Evolutionary conservation across 2,888 invertebrate genomes (phyloP), one percentile per base, ranked within the genome.

Genomic region (Cyrtodaria siliqua): DNA sequence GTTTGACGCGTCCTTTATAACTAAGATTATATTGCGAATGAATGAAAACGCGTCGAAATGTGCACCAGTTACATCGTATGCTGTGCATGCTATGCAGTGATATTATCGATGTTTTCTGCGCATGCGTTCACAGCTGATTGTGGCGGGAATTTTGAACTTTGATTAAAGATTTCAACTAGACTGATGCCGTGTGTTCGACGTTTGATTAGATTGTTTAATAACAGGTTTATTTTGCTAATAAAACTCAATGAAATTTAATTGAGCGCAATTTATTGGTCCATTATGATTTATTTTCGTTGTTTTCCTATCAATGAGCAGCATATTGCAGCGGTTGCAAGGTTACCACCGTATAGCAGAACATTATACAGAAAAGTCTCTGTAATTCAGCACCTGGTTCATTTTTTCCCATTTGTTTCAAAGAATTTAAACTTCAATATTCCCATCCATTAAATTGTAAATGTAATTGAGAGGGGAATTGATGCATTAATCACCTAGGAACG

Each of bases 401-500:
- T 77, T 80, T 77, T 73, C 70, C 44, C 69, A 68, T 80, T 80
- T 72, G 76, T 80, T 76, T 73, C 76, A 73, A 67, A 67, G 76
- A 69, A 62, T 73, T 59, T 44, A 66, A 67, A 56, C 56, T 73
- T 77, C 80, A 77, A 80, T 80, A 80, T 77, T 76, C 69, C 73
- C 49, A 73, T 89, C 88, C 88, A 89, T 88, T 86, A 86, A 89
- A 88, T 87, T 88, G 86, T 88, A 86, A 85, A 86, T 83, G 82
- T 89, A 89, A 88, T 89, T 87, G 88, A 84, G 79, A 81, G 74
- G 83, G 33, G 82, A 84, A 84, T 79, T 71, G 77, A 83, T 81
- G 84, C 87, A 89, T 87, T 88, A 89, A 88, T 87, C 88, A 88
- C 77, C 77, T 73, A 75, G 73, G 72, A 76, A 72, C 79, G 78